Evolutionary conservation across 2,888 invertebrate genomes (phyloP).

Genomic region (Clistopyga incitator): DNA sequence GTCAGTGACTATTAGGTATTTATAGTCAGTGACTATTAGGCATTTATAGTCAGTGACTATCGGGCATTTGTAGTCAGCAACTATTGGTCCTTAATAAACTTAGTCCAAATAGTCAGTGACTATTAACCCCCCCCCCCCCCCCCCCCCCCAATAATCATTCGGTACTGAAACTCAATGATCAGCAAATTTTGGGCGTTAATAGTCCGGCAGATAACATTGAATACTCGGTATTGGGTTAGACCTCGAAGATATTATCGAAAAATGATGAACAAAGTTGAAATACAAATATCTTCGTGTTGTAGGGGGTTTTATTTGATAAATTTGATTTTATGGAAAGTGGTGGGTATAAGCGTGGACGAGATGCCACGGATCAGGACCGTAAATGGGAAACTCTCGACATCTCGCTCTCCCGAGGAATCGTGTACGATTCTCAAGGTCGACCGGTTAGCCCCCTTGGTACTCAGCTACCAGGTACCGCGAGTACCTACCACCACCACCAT

Average conservation of each 20-base stretch:
- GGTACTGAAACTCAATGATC: too few relatives aligned
- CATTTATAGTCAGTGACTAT: too few relatives aligned
- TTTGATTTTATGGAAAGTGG: constrained; percentile 32
- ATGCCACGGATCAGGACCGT: constrained; percentile 40
- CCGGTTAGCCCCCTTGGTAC: constrained; percentile 71
- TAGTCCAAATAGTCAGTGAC: too few relatives aligned
- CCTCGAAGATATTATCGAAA: neutral
- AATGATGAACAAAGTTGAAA: neutral
- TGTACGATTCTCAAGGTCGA: constrained; percentile 82
- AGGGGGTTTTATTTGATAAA: neutral
- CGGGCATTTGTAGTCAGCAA: too few relatives aligned
- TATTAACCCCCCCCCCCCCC: too few relatives aligned
- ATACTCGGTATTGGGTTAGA: neutral
- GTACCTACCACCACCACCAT: constrained; percentile 37
- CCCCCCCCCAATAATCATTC: too few relatives aligned
- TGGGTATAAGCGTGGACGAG: constrained; percentile 12
- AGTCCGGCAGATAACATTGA: neutral
- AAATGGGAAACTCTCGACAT: constrained; percentile 61
- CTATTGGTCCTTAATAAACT: too few relatives aligned
- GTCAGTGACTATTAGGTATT: too few relatives aligned
- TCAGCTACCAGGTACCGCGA: constrained; percentile 24
- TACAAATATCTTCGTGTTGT: neutral
- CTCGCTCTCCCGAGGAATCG: constrained; percentile 73
- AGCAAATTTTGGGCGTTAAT: too few relatives aligned
- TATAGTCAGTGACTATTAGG: too few relatives aligned